Conservation (phyloP, 2,888 invertebrate species). For the Drymonia ruficornis region DNA sequence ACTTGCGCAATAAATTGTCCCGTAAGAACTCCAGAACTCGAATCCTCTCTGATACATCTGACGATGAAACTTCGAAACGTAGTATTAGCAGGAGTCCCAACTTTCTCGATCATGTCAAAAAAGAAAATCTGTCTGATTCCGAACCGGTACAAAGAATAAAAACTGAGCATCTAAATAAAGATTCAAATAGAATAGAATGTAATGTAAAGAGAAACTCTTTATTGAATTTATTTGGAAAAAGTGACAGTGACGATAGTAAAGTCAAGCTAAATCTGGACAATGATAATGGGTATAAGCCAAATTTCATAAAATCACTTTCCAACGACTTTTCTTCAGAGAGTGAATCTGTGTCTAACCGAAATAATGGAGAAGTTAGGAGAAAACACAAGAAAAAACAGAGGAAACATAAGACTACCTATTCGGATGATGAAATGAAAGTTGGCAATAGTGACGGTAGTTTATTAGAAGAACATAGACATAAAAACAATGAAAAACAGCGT, state of each 20-base stretch:
- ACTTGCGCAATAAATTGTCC: conserved; percentile 83
- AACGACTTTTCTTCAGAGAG: conserved; percentile 80
- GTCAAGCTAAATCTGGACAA: conserved; percentile 64
- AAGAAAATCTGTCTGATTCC: conserved; percentile 83
- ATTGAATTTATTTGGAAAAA: conserved; percentile 74
- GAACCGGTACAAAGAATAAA: conserved; percentile 56
- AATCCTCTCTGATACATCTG: conserved; percentile 92
- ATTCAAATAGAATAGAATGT: conserved; percentile 46
- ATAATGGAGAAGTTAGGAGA: conserved; percentile 85
- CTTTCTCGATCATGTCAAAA: conserved; percentile 77
- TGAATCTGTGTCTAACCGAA: conserved; percentile 73
- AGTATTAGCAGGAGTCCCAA: conserved; percentile 71
- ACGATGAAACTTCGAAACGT: conserved; percentile 86
- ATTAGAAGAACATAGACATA: conserved; percentile 61
- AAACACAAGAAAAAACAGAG: conserved; percentile 95
- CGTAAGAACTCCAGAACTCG: conserved; percentile 89
- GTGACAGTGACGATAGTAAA: conserved; percentile 77
- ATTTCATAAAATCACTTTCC: conserved; percentile 56
- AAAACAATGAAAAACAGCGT: conserved; percentile 80
- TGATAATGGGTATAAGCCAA: conserved; percentile 64
- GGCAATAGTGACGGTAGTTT: conserved; percentile 56
- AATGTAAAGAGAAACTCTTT: conserved; percentile 69
- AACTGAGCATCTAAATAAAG: conserved; percentile 49
- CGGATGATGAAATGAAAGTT: conserved; percentile 83
- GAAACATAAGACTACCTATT: conserved; percentile 88